These are phyloP conservation scores for Monopis laevigella DNA, from an alignment of 2,888 invertebrate genomes.

Conservation along the genomic window DNA sequence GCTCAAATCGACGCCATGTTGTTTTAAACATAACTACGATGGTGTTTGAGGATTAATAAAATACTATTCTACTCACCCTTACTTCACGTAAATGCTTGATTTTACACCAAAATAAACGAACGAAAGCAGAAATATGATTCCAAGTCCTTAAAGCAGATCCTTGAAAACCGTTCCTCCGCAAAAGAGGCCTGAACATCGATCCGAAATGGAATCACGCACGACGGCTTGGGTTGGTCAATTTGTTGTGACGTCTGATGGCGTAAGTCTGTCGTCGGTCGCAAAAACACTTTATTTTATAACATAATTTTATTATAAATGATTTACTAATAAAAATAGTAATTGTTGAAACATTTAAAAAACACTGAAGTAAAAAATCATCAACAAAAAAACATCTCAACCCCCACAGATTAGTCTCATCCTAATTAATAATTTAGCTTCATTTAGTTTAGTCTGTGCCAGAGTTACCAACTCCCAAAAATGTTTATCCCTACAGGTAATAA, in stretches of 20 bases:
- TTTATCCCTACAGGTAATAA: no score
- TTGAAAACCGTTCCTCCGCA: constrained; percentile 72
- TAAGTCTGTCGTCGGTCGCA: background rate
- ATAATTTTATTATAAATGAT: no score
- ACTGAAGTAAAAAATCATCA: no score
- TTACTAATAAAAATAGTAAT: no score
- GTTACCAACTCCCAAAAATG: no score
- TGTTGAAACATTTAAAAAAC: no score
- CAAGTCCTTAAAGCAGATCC: constrained; percentile 75
- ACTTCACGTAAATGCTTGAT: constrained; percentile 61
- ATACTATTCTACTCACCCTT: constrained; percentile 48
- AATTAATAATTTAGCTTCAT: no score
- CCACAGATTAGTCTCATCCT: no score
- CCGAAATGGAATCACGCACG: constrained; percentile 55
- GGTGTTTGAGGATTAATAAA: background rate
- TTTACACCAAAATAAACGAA: constrained; percentile 71
- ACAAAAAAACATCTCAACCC: no score
- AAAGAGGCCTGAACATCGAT: constrained; percentile 75
- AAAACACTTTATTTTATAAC: background rate
- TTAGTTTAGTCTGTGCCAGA: no score
- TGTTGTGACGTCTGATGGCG: constrained; percentile 27
- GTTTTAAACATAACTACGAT: constrained; percentile 20
- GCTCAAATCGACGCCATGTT: constrained; percentile 64
- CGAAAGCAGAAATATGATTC: constrained; percentile 71
- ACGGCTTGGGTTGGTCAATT: constrained; percentile 40